A percentile compares a stretch with the other conserved stretches of the same genome.
phyloP scores from a whole-genome alignment of 2,113 vertebrate genomes.

The Apteryx mantelli region DNA sequence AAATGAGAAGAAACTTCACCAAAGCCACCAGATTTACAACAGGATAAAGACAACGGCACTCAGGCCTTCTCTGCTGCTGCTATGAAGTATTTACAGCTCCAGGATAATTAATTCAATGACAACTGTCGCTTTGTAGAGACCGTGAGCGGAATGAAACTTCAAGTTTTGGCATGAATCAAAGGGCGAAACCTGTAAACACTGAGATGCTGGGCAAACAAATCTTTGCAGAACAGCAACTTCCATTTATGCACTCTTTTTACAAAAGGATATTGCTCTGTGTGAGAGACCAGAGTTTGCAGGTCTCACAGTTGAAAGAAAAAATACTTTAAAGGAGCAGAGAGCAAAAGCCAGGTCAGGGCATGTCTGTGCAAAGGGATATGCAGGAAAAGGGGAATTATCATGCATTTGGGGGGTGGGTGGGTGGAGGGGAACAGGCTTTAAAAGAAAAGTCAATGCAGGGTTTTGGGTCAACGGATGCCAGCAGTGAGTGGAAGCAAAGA shows the following conservation, averaged over 20 bases:
- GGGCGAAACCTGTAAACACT: background rate
- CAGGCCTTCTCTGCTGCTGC: background rate
- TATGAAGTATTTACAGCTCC: background rate
- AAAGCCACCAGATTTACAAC: background rate
- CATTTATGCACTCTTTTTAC: background rate
- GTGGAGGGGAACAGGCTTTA: background rate
- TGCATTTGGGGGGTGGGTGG: background rate
- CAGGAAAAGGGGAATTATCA: background rate
- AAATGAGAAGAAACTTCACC: background rate
- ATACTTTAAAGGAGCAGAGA: background rate
- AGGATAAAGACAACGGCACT: background rate
- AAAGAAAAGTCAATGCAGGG: background rate
- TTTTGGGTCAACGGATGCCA: background rate
- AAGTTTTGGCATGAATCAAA: background rate
- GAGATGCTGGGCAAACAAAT: background rate
- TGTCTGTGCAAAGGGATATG: background rate
- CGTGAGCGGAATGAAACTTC: background rate
- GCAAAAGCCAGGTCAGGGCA: background rate
- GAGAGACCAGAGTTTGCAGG: background rate
- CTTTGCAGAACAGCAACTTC: background rate
- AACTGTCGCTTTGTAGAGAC: background rate
- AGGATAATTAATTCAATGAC: background rate
- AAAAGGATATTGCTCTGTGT: fast-evolving
- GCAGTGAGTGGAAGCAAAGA: background rate
- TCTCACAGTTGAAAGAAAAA: background rate